Conservation (phyloP, 2,888 invertebrate species). For the Crematogaster levior region DNA sequence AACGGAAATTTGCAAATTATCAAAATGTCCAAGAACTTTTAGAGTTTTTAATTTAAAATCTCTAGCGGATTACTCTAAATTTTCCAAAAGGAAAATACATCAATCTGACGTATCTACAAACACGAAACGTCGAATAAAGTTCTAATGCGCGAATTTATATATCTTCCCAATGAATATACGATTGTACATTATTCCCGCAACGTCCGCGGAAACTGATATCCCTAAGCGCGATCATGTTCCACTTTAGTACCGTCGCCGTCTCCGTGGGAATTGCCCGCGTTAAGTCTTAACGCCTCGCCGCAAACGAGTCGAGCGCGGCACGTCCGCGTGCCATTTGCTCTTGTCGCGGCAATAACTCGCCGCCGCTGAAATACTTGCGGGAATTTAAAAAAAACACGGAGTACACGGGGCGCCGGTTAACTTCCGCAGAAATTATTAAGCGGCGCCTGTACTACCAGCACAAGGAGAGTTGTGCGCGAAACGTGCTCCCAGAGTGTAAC, state of each 20-base stretch:
- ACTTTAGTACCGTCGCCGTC: constrained; percentile 47
- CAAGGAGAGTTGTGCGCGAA: constrained; percentile 41
- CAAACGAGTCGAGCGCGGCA: constrained; percentile 54
- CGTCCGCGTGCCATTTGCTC: constrained; percentile 59
- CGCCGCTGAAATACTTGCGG: constrained; percentile 57
- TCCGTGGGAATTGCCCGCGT: constrained; percentile 41
- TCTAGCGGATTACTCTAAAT: neutral
- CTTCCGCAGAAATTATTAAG: constrained; percentile 62
- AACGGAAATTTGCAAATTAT: neutral
- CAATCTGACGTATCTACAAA: neutral
- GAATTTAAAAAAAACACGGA: constrained; percentile 57
- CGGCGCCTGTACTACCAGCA: constrained; percentile 58
- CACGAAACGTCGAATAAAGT: neutral
- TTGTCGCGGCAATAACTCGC: constrained; percentile 57
- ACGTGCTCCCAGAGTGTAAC: constrained; percentile 39
- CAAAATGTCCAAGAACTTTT: neutral
- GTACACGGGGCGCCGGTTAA: constrained; percentile 39
- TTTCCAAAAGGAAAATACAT: neutral
- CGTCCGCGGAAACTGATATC: constrained; percentile 46
- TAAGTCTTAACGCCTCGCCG: constrained; percentile 51
- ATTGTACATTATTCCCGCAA: constrained; percentile 36
- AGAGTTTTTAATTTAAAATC: neutral
- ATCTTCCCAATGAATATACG: neutral
- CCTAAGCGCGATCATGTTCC: constrained; percentile 45
- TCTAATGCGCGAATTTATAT: neutral